phyloP scores from a whole-genome alignment of 2,888 invertebrate genomes.

The Buathra laborator region DNA sequence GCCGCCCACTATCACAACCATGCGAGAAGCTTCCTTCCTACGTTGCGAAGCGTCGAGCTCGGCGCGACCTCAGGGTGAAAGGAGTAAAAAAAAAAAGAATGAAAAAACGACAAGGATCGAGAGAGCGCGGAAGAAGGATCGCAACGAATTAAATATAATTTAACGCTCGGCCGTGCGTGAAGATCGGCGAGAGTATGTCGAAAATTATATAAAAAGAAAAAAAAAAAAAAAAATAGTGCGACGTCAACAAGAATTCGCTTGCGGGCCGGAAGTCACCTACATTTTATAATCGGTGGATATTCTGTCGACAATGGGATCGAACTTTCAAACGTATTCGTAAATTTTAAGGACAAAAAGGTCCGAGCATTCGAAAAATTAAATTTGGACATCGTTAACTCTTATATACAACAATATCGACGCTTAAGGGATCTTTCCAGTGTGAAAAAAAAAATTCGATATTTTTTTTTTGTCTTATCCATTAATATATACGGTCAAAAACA shows the following conservation, averaged over 20 bases:
- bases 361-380: too few relatives aligned
- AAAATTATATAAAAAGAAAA: constrained; percentile 10
- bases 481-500: too few relatives aligned
- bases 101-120: constrained; percentile 19
- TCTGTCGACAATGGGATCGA: background rate
- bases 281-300: constrained; percentile 14
- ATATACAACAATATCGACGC: too few relatives aligned
- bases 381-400: too few relatives aligned
- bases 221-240: constrained; percentile 1
- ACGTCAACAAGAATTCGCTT: background rate
- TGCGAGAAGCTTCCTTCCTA: constrained; percentile 28
- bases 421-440: too few relatives aligned
- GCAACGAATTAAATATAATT: constrained; percentile 64
- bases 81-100: constrained; percentile 24
- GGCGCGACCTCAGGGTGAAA: constrained; percentile 52
- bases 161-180: constrained; percentile 69
- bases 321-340: background rate
- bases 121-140: constrained; percentile 34
- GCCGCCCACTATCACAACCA: background rate
- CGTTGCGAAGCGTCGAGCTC: background rate
- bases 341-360: too few relatives aligned
- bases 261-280: constrained; percentile 32
- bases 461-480: too few relatives aligned
- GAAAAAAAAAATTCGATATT: too few relatives aligned
- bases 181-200: constrained; percentile 59